phyloP scores from a whole-genome alignment of 2,113 vertebrate genomes.

The Bubo bubo region DNA sequence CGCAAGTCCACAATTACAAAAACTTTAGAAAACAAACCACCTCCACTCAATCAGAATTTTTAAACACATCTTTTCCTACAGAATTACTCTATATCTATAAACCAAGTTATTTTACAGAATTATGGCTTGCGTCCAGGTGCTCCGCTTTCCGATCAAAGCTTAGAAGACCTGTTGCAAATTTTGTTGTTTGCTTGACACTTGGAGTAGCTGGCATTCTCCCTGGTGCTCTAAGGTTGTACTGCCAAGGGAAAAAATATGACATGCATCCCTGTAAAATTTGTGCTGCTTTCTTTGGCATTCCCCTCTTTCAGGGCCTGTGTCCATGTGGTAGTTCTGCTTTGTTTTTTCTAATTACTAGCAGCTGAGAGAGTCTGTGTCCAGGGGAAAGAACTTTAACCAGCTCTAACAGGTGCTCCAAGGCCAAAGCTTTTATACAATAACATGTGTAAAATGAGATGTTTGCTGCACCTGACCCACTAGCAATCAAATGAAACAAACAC shows the following conservation, averaged over 20 bases:
- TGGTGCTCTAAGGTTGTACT: constrained; percentile 33
- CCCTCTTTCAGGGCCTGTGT: background rate
- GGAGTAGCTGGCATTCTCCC: background rate
- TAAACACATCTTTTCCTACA: background rate
- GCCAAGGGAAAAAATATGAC: constrained; percentile 42
- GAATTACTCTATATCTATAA: background rate
- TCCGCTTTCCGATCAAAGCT: background rate
- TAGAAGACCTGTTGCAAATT: background rate
- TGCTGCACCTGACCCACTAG: background rate
- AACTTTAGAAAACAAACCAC: background rate
- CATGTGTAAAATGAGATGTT: constrained; percentile 14
- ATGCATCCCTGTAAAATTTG: constrained; percentile 34
- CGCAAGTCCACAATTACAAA: background rate
- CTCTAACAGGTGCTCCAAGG: constrained; percentile 45
- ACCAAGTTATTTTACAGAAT: background rate
- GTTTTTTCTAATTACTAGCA: constrained; percentile 70
- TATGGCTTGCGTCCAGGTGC: background rate
- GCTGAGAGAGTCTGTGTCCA: constrained; percentile 55
- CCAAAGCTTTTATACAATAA: background rate
- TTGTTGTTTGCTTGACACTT: background rate
- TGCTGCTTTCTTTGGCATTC: constrained; percentile 63
- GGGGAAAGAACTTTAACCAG: background rate
- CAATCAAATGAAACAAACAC: background rate
- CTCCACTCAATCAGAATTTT: background rate
- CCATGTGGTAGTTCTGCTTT: constrained; percentile 64